These are phyloP conservation scores for Pollicipes pollicipes DNA, from an alignment of 1,140 invertebrate genomes.

Conservation along the genomic window DNA sequence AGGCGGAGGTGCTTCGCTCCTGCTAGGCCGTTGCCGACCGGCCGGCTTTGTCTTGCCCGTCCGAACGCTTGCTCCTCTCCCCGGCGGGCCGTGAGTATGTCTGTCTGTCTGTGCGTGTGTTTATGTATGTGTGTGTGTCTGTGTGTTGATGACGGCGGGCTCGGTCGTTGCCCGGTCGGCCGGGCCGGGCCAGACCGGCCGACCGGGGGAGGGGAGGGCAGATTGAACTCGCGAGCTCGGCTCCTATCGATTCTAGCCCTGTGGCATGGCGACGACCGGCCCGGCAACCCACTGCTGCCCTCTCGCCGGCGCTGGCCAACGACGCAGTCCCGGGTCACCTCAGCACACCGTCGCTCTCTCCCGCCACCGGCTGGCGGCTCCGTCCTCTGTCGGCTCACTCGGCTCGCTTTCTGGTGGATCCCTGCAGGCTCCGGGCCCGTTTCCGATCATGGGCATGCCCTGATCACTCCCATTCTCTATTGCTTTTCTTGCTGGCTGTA, in stretches of 20 bases:
- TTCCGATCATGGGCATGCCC: too few species aligned
- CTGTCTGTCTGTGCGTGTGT: neutral
- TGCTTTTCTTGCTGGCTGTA: too few species aligned
- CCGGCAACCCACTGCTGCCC: slow-evolving; percentile 1
- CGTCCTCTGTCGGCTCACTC: neutral
- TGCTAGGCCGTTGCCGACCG: neutral
- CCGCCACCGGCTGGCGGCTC: too few species aligned
- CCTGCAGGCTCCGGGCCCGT: too few species aligned
- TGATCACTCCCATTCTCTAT: too few species aligned
- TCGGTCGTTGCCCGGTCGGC: neutral
- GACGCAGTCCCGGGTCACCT: neutral
- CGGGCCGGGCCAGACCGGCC: too few species aligned
- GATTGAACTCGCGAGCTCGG: neutral
- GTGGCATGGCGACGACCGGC: neutral
- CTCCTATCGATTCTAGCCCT: neutral
- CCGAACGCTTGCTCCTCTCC: too few species aligned
- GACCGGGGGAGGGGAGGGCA: neutral
- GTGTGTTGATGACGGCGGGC: neutral
- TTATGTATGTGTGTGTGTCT: neutral
- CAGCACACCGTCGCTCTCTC: neutral
- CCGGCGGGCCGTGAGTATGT: neutral
- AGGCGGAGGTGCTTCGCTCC: too few species aligned
- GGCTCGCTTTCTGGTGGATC: neutral
- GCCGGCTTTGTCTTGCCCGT: neutral
- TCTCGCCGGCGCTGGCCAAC: slow-evolving; percentile 5